Conservation (phyloP, 2,797 vertebrate genomes). For the Trachops cirrhosus region DNA sequence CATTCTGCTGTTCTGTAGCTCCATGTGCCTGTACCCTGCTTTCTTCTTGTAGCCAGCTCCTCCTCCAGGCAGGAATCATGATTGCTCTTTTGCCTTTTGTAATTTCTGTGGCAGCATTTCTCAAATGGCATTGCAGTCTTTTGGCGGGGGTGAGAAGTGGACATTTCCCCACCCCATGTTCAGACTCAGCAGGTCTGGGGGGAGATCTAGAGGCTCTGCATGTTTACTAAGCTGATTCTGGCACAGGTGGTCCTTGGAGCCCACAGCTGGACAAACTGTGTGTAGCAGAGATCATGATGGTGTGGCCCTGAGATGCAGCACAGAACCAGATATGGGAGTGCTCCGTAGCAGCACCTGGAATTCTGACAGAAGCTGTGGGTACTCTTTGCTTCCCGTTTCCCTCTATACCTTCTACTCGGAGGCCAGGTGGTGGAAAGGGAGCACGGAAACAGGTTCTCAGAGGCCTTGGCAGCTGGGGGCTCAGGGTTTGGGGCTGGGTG, state of each 20-base stretch:
- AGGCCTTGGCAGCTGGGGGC: background rate
- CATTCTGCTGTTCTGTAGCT: background rate
- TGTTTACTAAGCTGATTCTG: background rate
- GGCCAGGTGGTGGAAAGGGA: background rate
- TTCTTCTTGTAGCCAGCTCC: background rate
- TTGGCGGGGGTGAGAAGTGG: background rate
- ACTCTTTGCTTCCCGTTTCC: background rate
- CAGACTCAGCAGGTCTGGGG: background rate
- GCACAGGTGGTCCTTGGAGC: background rate
- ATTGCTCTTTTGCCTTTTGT: background rate
- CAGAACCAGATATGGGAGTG: background rate
- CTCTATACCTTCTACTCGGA: background rate
- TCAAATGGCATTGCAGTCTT: background rate
- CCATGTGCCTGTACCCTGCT: background rate
- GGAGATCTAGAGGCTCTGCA: background rate
- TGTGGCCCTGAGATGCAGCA: background rate
- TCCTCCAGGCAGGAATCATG: background rate
- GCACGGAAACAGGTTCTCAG: background rate
- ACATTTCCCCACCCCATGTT: background rate
- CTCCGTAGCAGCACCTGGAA: background rate
- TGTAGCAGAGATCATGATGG: background rate
- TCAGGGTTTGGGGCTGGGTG: background rate
- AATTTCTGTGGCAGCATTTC: background rate
- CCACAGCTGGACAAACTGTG: background rate
- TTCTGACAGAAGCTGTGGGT: background rate